Conservation (phyloP, 2,888 invertebrate genomes). For the Idaea biselata region DNA sequence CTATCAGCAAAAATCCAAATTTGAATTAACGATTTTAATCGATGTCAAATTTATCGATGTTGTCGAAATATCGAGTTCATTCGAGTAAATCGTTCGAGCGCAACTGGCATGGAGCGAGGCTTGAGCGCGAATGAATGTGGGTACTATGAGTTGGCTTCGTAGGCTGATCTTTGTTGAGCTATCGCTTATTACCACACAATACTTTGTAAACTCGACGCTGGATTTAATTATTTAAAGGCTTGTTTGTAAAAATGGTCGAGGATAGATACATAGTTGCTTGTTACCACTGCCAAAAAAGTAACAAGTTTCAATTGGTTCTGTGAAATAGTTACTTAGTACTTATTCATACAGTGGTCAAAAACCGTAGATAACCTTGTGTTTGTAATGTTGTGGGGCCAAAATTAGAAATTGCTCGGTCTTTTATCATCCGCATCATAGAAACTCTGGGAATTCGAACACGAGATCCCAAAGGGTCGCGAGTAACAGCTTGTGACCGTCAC, state of each 20-base stretch:
- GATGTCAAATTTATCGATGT: conserved; percentile 39
- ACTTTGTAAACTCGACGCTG: conserved; percentile 2
- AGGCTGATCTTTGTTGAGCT: conserved; percentile 22
- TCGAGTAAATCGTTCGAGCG: conserved; percentile 34
- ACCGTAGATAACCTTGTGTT: background rate
- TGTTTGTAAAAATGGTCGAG: background rate
- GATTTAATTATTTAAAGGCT: conserved; percentile 1
- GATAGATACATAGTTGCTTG: background rate
- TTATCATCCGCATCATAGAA: background rate
- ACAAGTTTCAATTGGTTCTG: background rate
- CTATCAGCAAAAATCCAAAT: conserved; percentile 12
- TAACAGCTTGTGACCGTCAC: too few species aligned
- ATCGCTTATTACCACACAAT: conserved; percentile 10
- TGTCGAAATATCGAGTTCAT: conserved; percentile 32
- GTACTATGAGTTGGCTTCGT: conserved; percentile 18
- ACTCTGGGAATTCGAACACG: background rate
- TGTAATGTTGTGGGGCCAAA: background rate
- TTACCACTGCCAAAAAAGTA: background rate
- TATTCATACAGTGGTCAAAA: background rate
- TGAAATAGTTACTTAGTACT: background rate
- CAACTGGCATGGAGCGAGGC: conserved; percentile 60
- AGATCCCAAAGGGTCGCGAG: too few species aligned
- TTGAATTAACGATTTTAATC: conserved; percentile 35
- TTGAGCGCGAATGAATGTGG: conserved; percentile 67
- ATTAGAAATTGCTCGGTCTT: background rate